Evolutionary conservation across 1,140 invertebrate genomes (phyloP).

Genomic region (Brachionus paranguensis): DNA sequence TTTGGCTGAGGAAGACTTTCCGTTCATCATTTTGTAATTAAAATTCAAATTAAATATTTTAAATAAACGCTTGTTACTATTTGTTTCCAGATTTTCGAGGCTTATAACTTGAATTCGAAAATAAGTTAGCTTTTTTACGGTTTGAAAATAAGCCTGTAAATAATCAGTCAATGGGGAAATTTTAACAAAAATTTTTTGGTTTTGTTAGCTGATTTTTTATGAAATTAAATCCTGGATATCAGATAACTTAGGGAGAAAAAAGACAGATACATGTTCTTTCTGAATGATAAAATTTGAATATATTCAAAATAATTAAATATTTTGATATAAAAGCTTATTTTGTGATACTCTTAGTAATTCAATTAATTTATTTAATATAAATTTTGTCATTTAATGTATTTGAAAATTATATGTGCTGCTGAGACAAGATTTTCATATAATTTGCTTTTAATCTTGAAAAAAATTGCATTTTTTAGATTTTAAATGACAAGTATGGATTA

Average conservation of each 20-base stretch:
- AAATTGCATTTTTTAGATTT: neutral
- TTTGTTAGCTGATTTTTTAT: neutral
- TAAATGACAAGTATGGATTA: neutral
- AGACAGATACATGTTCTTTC: neutral
- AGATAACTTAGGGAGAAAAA: neutral
- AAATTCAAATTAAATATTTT: neutral
- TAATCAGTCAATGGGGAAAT: neutral
- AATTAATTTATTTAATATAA: neutral
- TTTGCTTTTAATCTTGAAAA: neutral
- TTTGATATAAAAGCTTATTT: constrained; percentile 4
- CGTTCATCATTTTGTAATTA: neutral
- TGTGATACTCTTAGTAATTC: constrained; percentile 2
- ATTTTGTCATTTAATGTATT: constrained; percentile 5
- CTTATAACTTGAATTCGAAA: neutral
- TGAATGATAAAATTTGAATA: neutral
- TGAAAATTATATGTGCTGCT: neutral
- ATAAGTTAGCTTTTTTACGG: neutral
- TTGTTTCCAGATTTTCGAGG: neutral
- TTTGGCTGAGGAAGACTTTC: neutral
- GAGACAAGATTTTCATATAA: neutral
- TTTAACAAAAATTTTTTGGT: neutral
- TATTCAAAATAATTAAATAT: neutral
- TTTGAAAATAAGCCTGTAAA: neutral
- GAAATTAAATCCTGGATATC: neutral
- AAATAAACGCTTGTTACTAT: neutral